Base-by-base conservation (phyloP, 2,797 vertebrate species). In the Oreortyx pictus region DNA sequence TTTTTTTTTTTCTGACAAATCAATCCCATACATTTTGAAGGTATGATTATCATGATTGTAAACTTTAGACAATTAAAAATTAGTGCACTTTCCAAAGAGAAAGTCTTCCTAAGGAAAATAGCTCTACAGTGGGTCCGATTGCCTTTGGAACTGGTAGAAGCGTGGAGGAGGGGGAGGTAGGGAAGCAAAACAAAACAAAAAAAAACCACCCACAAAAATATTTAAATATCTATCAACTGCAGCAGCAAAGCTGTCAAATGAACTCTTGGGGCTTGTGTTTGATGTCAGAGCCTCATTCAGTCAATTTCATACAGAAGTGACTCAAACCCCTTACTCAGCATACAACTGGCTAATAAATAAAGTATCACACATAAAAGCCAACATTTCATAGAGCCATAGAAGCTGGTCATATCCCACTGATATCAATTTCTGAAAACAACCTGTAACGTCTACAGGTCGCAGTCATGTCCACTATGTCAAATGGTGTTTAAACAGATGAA, bases 141-240 rank as follows among this genome's bases (percentile, higher is more conserved):
- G 11, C 25, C 43, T 54, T 71, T 25, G 18, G 47, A 62, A 23
- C 0, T 61, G 39, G 29, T 8, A 88, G 92, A 74, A 0, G 1
- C 49, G 41, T 4, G 8, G 23, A 20, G 31, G 7, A 50, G 49
- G 25, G 8, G 14, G 11, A 17, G 25, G 16, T 18, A 27, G 20
- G 6, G 12, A 56, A 56, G 0, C 12, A 12, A 25, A 56, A 62
- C 31, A 43, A 6, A 0, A 16, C 12, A 18, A n/a, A 29, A 20
- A 6, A 49, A 49, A 25, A 25, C 13, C 49, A 25, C 7, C 49
- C 23, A 3, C 18, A 52, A 31, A 49, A 27, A 61, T 79, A 35
- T 70, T 86, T 90, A 82, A 43, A 44, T 35, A 5, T 5, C 37
- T 75, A 44, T 13, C 44, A 71, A 56, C 19, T 57, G 14, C 62